A percentile compares a stretch with the other conserved stretches of the same genome.
Evolutionary conservation across 2,888 invertebrate species (phyloP).

Genomic region (Heliconius erato): DNA sequence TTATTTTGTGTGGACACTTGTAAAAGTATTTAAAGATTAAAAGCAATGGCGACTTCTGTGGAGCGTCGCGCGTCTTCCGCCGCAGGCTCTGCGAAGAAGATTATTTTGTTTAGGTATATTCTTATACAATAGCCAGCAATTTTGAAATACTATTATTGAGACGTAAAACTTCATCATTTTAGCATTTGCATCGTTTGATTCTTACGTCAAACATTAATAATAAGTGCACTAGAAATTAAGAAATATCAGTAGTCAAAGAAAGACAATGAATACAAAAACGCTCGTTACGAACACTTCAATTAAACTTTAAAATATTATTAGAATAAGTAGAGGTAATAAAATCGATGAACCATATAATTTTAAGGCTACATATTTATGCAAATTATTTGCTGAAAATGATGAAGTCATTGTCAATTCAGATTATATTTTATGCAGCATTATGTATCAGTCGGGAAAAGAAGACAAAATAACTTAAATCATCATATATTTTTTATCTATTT

Average conservation of each 20-base stretch:
- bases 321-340: neutral
- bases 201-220: neutral
- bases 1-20: neutral
- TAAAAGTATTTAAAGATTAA: slow-evolving; percentile 1
- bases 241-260: neutral
- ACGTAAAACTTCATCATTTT: neutral
- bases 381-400: neutral
- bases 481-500: slow-evolving; percentile 48
- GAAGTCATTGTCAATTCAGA: slow-evolving; percentile 43
- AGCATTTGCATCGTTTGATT: neutral
- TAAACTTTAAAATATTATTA: too few species aligned
- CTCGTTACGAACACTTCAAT: too few species aligned
- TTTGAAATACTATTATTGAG: neutral
- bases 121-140: neutral
- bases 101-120: neutral
- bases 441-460: slow-evolving; percentile 84
- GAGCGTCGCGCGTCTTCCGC: neutral
- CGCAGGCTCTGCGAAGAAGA: neutral
- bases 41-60: neutral
- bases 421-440: slow-evolving; percentile 62
- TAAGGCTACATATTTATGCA: neutral
- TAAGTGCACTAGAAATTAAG: neutral
- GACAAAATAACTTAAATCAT: slow-evolving; percentile 72
- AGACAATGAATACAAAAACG: too few species aligned
- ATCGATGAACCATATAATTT: neutral